A percentile compares a stretch with the other conserved stretches of the same genome.
Evolutionary conservation across 2,113 vertebrate genomes (phyloP).

Genomic region (Neolamprologus fasciatus): DNA sequence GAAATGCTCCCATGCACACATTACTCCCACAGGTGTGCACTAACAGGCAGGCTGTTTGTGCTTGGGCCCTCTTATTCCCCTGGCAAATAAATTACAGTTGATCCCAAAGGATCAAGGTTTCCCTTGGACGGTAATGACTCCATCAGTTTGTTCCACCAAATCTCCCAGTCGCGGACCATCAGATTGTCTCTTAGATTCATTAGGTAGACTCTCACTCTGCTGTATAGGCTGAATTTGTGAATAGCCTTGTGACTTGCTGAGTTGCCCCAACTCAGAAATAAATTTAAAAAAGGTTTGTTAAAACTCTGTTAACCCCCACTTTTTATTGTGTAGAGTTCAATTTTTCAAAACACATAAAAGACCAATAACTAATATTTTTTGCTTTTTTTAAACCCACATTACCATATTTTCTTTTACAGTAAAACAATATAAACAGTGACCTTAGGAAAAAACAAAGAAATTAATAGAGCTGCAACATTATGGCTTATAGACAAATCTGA

Average conservation of each 20-base stretch:
- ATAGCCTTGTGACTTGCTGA: neutral
- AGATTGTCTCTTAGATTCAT: constrained; percentile 6
- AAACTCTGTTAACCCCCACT: neutral
- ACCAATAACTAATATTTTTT: neutral
- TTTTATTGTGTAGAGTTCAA: neutral
- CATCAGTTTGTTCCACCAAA: constrained; percentile 7
- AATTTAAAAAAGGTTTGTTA: neutral
- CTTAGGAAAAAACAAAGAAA: neutral
- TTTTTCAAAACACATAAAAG: neutral
- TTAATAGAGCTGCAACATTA: neutral
- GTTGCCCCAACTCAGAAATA: neutral
- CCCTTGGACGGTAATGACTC: constrained; percentile 4
- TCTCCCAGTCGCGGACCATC: neutral
- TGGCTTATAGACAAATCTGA: neutral
- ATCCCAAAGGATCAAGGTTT: constrained; percentile 37
- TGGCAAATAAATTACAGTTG: constrained; percentile 19
- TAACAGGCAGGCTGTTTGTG: neutral
- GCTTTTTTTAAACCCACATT: neutral
- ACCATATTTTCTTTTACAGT: neutral
- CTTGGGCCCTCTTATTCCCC: neutral
- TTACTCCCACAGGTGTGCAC: constrained; percentile 34
- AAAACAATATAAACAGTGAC: neutral
- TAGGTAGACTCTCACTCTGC: neutral
- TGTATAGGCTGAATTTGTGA: neutral
- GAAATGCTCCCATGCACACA: constrained; percentile 5